Base-by-base conservation (phyloP, 2,888 invertebrate genomes). In the Stenchaetothrips biformis region DNA sequence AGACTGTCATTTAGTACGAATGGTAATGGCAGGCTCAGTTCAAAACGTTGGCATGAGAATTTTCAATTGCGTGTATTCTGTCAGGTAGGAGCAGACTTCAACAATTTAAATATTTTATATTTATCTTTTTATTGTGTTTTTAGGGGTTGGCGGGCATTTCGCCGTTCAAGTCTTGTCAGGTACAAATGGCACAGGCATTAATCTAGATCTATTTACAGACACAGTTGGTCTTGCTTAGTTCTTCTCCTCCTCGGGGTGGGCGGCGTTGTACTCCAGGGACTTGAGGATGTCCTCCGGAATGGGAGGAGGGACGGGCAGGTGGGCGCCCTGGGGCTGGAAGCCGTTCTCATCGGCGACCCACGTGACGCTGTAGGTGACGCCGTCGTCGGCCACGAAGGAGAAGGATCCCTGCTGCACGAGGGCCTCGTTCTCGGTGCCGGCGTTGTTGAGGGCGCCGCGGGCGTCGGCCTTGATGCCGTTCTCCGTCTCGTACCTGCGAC, bases 261-360 rank as follows among this genome's bases (percentile, higher is more conserved):
- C 67, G 21, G 67, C 67, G 67, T 74, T 74, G 67, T 74, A 74
- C 67, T 74, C 67, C 8, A 74, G 67, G 67, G 67, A 74, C 67
- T 74, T 74, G 25, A 74, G 67, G 67, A 74, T 74, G 9, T 74
- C 67, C 67, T 74, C 67, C 2, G 67, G 67, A 25, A 74, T 74
- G 67, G 84, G 83, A 8, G 80, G 79, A 37, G 82, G 62, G 74
- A 80, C 79, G 79, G 81, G 80, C 79, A 82, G 82, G 21, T 83
- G 83, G 74, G 83, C 83, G n/a, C 84, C 89, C 87, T 90, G 87
- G 0, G 92, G 92, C 84, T 90, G 91, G 86, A 92, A 92, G 47
- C 84, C 84, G 53, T 83, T 82, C 81, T 84, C 84, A 79, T 84
- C 84, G 48, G 85, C 85, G 80, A 82, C 81, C 82, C 84, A 85